Conservation (phyloP, 2,888 invertebrate species). For the Labia minor region DNA sequence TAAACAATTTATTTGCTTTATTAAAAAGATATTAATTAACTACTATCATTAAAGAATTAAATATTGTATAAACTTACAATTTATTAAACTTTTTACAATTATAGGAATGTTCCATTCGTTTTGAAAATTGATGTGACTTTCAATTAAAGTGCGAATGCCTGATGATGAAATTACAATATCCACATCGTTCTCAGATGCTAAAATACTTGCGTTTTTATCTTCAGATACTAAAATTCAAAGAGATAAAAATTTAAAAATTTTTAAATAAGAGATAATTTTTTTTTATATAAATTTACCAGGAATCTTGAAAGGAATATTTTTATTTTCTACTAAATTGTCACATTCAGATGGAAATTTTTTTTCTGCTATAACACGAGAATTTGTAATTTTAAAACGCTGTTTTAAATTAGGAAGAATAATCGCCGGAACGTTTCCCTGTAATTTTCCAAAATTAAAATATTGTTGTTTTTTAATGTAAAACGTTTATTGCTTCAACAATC, state of each 20-base stretch:
- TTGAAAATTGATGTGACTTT: neutral
- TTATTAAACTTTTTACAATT: neutral
- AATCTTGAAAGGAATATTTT: neutral
- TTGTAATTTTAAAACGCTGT: neutral
- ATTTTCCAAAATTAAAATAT: too few relatives aligned
- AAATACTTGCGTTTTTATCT: neutral
- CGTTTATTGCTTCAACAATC: too few relatives aligned
- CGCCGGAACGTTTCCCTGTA: neutral
- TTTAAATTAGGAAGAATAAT: neutral
- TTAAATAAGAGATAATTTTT: neutral
- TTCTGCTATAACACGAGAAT: neutral
- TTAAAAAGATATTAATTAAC: too few relatives aligned
- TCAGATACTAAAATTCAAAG: neutral
- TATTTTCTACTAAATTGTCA: neutral
- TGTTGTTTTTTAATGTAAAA: too few relatives aligned
- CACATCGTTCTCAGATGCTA: neutral
- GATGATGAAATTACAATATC: neutral
- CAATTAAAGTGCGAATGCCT: neutral
- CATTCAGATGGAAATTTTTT: neutral
- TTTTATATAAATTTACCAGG: too few relatives aligned
- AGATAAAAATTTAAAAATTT: neutral
- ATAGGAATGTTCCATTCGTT: neutral
- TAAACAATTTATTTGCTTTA: too few relatives aligned
- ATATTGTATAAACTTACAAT: too few relatives aligned
- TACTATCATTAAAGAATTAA: too few relatives aligned